Percentiles rank a stretch among this genome's conserved stretches.
phyloP scores from a whole-genome alignment of 1,140 invertebrate species.

The Megalopta genalis region DNA sequence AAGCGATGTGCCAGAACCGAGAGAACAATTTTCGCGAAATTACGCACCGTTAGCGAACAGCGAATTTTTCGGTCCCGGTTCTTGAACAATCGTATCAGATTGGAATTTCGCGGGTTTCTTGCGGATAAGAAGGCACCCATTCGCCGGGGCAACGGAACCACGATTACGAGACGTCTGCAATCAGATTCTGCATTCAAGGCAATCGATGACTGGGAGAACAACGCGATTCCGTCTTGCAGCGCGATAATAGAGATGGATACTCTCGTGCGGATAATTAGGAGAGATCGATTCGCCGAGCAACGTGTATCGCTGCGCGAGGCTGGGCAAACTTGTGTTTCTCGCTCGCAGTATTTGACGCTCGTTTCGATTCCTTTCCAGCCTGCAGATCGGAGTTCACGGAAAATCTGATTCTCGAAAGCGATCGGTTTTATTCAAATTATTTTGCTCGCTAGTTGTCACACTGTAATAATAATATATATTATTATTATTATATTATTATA shows the following conservation, averaged over 20 bases:
- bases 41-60: not conserved
- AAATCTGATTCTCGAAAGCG: no score
- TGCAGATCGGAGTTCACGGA: no score
- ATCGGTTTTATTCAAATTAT: no score
- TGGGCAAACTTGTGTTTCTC: not conserved
- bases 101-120: conserved; percentile 7
- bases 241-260: conserved; percentile 26
- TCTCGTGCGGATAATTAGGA: conserved; percentile 17
- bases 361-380: no score
- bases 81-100: not conserved
- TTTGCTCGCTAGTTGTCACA: no score
- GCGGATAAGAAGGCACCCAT: not conserved
- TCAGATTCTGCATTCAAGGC: conserved; percentile 24
- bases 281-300: conserved; percentile 14
- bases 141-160: not conserved
- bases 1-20: no score
- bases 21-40: not conserved
- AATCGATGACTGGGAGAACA: conserved; percentile 32
- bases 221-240: not conserved
- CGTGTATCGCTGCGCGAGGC: not conserved
- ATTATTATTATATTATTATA: no score
- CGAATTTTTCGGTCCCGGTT: not conserved
- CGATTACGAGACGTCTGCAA: conserved; percentile 13
- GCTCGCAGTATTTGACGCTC: not conserved
- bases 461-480: no score